These are phyloP conservation scores for Marcusenius ussheri DNA, from an alignment of 2,113 vertebrate genomes.

Conservation along the genomic window DNA sequence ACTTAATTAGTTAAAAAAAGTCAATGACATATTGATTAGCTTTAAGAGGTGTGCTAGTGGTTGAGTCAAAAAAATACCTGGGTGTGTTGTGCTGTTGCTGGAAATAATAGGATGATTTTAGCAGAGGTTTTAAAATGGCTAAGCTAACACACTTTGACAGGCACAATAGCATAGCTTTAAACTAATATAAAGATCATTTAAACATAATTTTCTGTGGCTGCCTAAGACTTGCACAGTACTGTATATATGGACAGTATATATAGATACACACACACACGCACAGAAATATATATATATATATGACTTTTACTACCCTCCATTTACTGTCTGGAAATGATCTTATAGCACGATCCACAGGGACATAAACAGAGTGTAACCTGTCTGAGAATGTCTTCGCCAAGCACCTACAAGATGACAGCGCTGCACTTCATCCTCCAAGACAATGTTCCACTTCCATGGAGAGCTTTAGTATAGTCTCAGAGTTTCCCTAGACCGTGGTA, in stretches of 20 bases:
- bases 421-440: not conserved
- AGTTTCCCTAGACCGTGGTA: not conserved
- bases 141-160: not conserved
- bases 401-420: not conserved
- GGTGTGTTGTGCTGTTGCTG: not conserved
- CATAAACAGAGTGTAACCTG: not conserved
- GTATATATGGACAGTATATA: too few species aligned
- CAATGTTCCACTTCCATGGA: not conserved
- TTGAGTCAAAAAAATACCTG: not conserved
- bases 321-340: not conserved
- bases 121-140: not conserved
- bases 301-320: not conserved
- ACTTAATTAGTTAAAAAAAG: not conserved
- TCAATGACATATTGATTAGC: not conserved
- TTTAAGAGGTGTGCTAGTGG: not conserved
- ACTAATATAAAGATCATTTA: not conserved
- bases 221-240: too few species aligned
- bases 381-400: not conserved
- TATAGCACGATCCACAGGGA: not conserved
- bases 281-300: not conserved
- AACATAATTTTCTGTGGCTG: too few species aligned
- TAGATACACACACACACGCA: not conserved
- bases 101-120: not conserved
- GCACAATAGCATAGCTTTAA: not conserved
- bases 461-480: not conserved